These are phyloP conservation scores for Parotia lawesii DNA, from an alignment of 2,113 vertebrate species.

Conservation along the genomic window DNA sequence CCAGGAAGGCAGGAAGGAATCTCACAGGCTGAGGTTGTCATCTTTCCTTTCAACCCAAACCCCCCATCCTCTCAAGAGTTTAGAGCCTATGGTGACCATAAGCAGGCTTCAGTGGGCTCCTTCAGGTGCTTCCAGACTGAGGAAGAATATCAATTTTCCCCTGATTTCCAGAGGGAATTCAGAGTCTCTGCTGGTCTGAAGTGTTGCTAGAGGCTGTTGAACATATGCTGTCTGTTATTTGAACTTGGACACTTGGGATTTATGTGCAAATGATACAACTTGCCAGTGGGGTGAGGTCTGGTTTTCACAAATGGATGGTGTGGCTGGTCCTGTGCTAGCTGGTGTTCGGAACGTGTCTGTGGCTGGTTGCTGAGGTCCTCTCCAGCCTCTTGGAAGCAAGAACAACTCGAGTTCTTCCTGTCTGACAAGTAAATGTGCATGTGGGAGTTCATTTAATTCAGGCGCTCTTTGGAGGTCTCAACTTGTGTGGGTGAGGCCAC, in stretches of 20 bases:
- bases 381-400: background rate
- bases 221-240: background rate
- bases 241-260: background rate
- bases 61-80: rapidly evolving
- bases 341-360: background rate
- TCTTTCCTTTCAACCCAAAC: background rate
- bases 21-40: background rate
- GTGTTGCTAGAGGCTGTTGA: background rate
- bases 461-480: background rate
- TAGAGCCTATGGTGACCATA: background rate
- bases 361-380: background rate
- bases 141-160: background rate
- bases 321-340: background rate
- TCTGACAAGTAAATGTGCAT: background rate
- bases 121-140: background rate
- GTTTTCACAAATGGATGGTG: background rate
- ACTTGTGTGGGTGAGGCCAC: background rate
- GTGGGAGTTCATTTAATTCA: background rate
- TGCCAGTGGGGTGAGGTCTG: background rate
- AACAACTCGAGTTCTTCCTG: background rate
- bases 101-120: background rate
- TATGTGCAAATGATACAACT: background rate
- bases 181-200: background rate
- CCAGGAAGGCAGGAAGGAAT: background rate
- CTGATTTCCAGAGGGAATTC: background rate